Evolutionary conservation across 2,113 vertebrate species (phyloP).

Genomic region (Dasypus novemcinctus): DNA sequence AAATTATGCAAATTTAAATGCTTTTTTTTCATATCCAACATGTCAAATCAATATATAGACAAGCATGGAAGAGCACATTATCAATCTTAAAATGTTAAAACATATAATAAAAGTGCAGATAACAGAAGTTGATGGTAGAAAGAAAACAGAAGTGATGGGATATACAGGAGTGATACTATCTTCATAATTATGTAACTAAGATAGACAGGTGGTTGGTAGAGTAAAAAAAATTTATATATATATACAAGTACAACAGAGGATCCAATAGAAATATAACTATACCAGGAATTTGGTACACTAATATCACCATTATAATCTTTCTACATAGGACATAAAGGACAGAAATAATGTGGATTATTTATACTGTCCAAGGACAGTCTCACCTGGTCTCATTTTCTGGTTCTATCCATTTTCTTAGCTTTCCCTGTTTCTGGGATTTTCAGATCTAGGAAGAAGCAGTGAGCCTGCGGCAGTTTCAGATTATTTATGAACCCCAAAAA

Average conservation of each 20-base stretch:
- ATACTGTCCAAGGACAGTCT: too few species aligned
- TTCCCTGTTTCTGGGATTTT: too few species aligned
- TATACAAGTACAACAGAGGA: background rate
- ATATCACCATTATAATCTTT: too few species aligned
- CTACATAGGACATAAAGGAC: background rate
- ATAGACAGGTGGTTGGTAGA: background rate
- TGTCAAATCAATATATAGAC: background rate
- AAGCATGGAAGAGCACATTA: background rate
- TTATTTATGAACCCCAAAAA: too few species aligned
- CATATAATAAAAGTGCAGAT: background rate
- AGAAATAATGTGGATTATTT: too few species aligned
- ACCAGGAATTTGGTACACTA: background rate
- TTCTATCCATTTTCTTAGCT: too few species aligned
- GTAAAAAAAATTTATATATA: background rate
- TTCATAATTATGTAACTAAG: background rate
- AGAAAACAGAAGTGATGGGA: background rate
- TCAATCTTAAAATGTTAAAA: background rate
- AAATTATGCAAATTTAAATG: background rate
- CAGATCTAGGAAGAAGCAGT: too few species aligned
- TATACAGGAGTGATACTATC: background rate
- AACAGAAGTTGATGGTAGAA: background rate
- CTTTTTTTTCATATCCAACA: background rate
- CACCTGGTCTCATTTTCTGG: too few species aligned
- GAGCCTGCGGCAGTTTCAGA: too few species aligned
- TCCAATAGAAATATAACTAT: background rate